Evolutionary conservation across 1,140 invertebrate species (phyloP), one percentile per base, ranked within the genome.

Genomic region (Propsilocerus akamusi): DNA sequence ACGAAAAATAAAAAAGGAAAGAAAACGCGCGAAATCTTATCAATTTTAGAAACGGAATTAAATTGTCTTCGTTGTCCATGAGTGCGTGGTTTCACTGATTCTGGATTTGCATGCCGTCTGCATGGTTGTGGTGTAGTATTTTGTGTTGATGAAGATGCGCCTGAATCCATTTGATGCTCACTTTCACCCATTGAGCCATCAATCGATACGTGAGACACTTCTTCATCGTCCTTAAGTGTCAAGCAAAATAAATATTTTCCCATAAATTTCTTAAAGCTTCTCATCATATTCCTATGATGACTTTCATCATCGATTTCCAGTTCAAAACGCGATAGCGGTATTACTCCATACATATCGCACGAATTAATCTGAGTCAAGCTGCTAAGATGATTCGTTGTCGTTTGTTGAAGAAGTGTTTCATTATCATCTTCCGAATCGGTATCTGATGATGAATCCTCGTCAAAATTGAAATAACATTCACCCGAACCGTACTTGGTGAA

Each of bases 401-500:
- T 52, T 48, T 54, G 50, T 12, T 49, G 46, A 41, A 41, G 22
- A 41, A 53, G 54, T 59, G 59, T 68, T 23, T 77, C 74, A 17
- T 78, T 75, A 25, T 71, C 71, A 47, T 69, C 71, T n/a, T 71
- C 72, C 1, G 72, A 71, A 41, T 76, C 73, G 10, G 72, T 71
- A 51, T 72, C 76, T 10, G 77, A 59, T 2, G 34, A 41, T 20
- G 34, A 17, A n/a, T n/a, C n/a, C 55, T 82, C 80, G 8, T 65
- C 62, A 1, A 73, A 70, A 49, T 74, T 76, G 57, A 85, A 84
- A 62, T 86, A 86, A 57, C 82, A 81, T 60, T 91, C 87, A 0
- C 86, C 87, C 8, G 82, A 88, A 11, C 86, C 86, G 54, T 86
- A 81, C 64, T 91, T 92, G 4, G 87, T 92, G 63, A 86, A 91